Conservation (phyloP, 2,797 vertebrate species). For the Melanotaenia maccullochi region DNA sequence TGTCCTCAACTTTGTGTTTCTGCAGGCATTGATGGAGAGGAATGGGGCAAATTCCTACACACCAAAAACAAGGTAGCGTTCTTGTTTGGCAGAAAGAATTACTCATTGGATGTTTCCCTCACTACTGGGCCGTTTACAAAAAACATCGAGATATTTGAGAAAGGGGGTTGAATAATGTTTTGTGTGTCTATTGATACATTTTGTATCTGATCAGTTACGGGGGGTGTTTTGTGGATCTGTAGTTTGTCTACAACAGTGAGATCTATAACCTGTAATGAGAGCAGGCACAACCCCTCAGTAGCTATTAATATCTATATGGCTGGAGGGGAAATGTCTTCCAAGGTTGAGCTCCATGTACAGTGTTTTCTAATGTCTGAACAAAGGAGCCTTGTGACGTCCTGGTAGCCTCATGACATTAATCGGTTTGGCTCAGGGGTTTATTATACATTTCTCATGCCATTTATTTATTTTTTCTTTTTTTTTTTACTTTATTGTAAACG, state of each 20-base stretch:
- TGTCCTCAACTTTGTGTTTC: slow-evolving; percentile 37
- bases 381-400: slow-evolving; percentile 27
- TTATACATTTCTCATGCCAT: slow-evolving; percentile 4
- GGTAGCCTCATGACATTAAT: slow-evolving; percentile 11
- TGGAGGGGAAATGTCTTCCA: slow-evolving; percentile 27
- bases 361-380: slow-evolving; percentile 26
- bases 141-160: slow-evolving; percentile 23
- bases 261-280: slow-evolving; percentile 21
- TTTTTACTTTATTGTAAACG: background rate
- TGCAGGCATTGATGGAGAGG: slow-evolving; percentile 93
- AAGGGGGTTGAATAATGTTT: background rate
- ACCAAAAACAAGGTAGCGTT: slow-evolving; percentile 95
- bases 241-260: slow-evolving; percentile 9
- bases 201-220: slow-evolving; percentile 11
- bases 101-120: background rate
- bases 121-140: slow-evolving; percentile 2
- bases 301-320: slow-evolving; percentile 44
- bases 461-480: background rate
- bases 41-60: slow-evolving; percentile 99
- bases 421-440: slow-evolving; percentile 6
- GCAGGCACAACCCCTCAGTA: slow-evolving; percentile 10
- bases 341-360: slow-evolving; percentile 5
- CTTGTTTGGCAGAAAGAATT: background rate
- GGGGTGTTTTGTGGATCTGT: slow-evolving; percentile 10
- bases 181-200: slow-evolving; percentile 6